phyloP scores from a whole-genome alignment of 2,797 vertebrate genomes.

The Arrhamphus sclerolepis region DNA sequence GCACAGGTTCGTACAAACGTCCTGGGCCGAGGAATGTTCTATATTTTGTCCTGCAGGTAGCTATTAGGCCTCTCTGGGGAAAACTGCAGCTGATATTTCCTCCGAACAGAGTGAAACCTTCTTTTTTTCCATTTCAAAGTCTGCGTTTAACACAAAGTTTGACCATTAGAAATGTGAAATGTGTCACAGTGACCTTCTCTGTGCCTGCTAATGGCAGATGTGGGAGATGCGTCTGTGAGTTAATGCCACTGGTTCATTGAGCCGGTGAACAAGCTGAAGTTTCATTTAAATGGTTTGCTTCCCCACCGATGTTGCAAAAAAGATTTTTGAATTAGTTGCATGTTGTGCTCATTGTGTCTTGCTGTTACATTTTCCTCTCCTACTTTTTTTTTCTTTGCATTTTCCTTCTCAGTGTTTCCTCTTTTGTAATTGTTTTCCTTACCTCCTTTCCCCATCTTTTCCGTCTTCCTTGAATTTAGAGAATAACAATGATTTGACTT shows the following conservation, averaged over 20 bases:
- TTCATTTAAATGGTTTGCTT: too few species aligned
- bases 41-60: slow-evolving; percentile 14
- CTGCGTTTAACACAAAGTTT: slow-evolving; percentile 22
- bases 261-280: too few species aligned
- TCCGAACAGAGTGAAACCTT: slow-evolving; percentile 19
- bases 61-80: slow-evolving; percentile 19
- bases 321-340: too few species aligned
- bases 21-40: slow-evolving; percentile 16
- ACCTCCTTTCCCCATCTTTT: background rate
- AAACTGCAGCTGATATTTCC: slow-evolving; percentile 13
- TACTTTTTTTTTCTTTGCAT: background rate
- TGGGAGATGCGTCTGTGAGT: background rate
- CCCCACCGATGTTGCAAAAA: too few species aligned
- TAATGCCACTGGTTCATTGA: too few species aligned
- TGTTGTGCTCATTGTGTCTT: too few species aligned
- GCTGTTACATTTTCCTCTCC: too few species aligned
- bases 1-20: slow-evolving; percentile 13
- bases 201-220: background rate
- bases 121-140: slow-evolving; percentile 43
- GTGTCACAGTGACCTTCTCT: slow-evolving; percentile 44
- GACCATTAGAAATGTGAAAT: slow-evolving; percentile 5
- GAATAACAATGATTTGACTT: background rate
- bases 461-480: background rate
- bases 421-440: background rate
- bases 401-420: background rate